Evolutionary conservation across 2,888 invertebrate species (phyloP).

Genomic region (Matsumyia berberina): DNA sequence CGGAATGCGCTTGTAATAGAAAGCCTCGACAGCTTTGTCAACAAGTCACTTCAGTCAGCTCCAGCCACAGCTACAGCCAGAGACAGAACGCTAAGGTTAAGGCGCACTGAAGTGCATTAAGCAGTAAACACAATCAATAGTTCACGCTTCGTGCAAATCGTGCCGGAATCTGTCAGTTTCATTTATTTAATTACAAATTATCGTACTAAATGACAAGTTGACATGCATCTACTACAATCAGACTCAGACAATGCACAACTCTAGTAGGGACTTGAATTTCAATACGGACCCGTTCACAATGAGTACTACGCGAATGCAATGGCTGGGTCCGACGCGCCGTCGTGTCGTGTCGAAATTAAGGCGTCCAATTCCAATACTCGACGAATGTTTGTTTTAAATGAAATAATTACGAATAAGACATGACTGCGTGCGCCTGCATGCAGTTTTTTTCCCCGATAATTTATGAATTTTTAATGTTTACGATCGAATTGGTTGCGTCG

Average conservation of each 20-base stretch:
- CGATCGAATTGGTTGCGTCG: constrained; percentile 35
- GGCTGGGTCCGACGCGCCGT: neutral
- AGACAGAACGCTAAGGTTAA: constrained; percentile 14
- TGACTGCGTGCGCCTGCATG: constrained; percentile 25
- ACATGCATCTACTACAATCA: constrained; percentile 34
- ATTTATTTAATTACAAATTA: constrained; percentile 64
- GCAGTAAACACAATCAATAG: constrained; percentile 53
- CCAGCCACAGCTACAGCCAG: neutral
- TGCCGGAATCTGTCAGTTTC: constrained; percentile 71
- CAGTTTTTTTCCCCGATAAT: constrained; percentile 41
- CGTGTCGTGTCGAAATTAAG: constrained; percentile 42
- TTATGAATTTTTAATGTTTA: constrained; percentile 62
- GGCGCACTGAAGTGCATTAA: constrained; percentile 56
- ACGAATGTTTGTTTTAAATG: constrained; percentile 25
- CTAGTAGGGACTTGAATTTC: constrained; percentile 35
- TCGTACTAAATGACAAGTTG: constrained; percentile 64
- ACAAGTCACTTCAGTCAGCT: constrained; percentile 20
- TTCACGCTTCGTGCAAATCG: constrained; percentile 71
- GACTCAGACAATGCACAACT: constrained; percentile 32
- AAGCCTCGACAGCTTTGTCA: constrained; percentile 48
- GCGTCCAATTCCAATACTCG: constrained; percentile 14
- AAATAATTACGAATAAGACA: constrained; percentile 49
- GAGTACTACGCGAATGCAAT: constrained; percentile 15
- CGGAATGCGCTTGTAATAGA: constrained; percentile 55
- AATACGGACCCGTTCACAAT: constrained; percentile 45